These are phyloP conservation scores for Tetranychus piercei DNA, from an alignment of 2,888 invertebrate species.

Conservation along the genomic window DNA sequence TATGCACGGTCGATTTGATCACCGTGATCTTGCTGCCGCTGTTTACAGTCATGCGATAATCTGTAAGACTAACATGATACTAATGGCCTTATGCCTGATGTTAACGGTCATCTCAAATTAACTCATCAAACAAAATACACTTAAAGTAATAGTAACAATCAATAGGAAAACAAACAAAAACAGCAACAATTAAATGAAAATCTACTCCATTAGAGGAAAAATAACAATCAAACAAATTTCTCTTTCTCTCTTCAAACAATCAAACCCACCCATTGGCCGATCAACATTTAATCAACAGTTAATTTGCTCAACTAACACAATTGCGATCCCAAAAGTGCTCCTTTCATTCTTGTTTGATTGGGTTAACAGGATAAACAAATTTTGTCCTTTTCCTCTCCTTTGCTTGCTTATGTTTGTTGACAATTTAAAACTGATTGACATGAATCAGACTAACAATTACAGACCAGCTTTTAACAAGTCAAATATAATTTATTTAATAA, in stretches of 20 bases:
- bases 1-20: conserved; percentile 3
- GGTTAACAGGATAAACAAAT: too few species aligned
- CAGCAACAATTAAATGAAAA: background rate
- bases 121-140: background rate
- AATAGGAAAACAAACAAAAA: background rate
- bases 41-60: conserved; percentile 10
- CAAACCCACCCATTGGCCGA: too few species aligned
- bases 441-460: background rate
- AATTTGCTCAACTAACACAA: too few species aligned
- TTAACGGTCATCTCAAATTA: background rate
- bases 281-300: too few species aligned
- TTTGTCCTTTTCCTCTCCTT: too few species aligned
- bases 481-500: background rate
- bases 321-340: too few species aligned
- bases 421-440: too few species aligned
- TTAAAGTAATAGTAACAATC: background rate
- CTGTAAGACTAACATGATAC: conserved; percentile 14
- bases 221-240: too few species aligned
- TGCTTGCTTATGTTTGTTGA: too few species aligned
- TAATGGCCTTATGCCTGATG: conserved; percentile 5
- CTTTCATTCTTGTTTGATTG: too few species aligned
- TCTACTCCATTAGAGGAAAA: too few species aligned
- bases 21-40: background rate
- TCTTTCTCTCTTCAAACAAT: too few species aligned
- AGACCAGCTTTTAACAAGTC: background rate